phyloP scores from a whole-genome alignment of 2,113 vertebrate species.

The Columba janthina region DNA sequence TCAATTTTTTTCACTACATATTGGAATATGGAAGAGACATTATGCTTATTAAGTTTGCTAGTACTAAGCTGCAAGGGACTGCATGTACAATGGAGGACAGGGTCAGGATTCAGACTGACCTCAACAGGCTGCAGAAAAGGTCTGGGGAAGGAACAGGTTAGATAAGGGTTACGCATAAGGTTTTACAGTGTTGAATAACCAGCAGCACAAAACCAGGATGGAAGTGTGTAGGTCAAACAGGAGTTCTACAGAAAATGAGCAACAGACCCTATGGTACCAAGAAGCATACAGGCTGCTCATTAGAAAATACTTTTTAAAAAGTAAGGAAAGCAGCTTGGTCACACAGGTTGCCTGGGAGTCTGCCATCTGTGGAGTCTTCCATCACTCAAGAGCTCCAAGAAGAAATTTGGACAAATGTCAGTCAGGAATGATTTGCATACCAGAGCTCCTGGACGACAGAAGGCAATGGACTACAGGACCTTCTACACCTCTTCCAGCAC shows the following conservation, averaged over 20 bases:
- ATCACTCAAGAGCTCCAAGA: background rate
- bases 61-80: background rate
- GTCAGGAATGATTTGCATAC: background rate
- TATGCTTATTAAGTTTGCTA: background rate
- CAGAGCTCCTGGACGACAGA: background rate
- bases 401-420: background rate
- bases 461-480: background rate
- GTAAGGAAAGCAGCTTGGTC: background rate
- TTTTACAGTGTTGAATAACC: background rate
- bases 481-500: background rate
- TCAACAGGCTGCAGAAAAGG: background rate
- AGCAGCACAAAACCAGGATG: background rate
- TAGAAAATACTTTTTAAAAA: background rate
- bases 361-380: background rate
- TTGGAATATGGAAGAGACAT: background rate
- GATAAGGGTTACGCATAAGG: fast-evolving
- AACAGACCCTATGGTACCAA: background rate
- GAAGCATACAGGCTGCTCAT: background rate
- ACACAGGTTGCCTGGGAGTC: background rate
- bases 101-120: background rate
- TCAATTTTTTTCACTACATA: background rate
- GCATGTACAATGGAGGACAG: background rate
- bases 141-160: background rate
- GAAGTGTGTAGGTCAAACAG: background rate
- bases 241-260: background rate